Base-by-base conservation (phyloP, 2,888 invertebrate species). In the Yponomeuta sedellus region DNA sequence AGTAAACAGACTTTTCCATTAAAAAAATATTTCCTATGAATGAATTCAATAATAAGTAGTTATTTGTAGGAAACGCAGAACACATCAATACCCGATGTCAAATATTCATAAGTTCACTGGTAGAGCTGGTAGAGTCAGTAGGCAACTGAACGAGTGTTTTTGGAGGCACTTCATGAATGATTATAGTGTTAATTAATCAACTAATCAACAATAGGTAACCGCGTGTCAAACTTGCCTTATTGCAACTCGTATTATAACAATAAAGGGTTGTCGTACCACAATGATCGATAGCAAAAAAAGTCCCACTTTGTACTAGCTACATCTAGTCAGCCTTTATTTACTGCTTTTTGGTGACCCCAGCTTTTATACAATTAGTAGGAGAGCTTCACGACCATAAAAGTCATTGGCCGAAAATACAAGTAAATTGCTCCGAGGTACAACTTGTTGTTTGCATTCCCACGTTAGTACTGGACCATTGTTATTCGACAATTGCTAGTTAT, bases 391-490 rank as follows among this genome's bases (percentile, higher is more conserved):
- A 16, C 44, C 44, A 52, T 16, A 16, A 52, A 52, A 12, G 44
- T 52, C 44, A 52, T 12, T 16, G 12, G 12, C 16, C 16, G 16
- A 52, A 16, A 52, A 11, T 44, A 10, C 63, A 44, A 63, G 40
- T 52, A 63, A 63, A 63, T 44, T 40, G 44, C 63, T 44, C 63
- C 22, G 40, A 63, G 44, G 63, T 22, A 63, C 63, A 63, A 63
- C 44, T 52, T 63, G 52, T 63, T 44, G 63, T 63, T 12, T 19
- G 22, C 40, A 44, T 63, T 63, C 63, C 44, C 63, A 63, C 63
- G 63, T 11, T 20, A 12, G 44, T 63, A 63, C 63, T 20, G 44
- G 11, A 20, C 44, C 44, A 63, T 63, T 63, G 63, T 63, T 44
- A 10, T 63, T 20, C 11, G 22, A 20, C 44, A 63, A 63, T 63